phyloP scores from a whole-genome alignment of 2,888 invertebrate species.

The Ditylenchus weischeri region DNA sequence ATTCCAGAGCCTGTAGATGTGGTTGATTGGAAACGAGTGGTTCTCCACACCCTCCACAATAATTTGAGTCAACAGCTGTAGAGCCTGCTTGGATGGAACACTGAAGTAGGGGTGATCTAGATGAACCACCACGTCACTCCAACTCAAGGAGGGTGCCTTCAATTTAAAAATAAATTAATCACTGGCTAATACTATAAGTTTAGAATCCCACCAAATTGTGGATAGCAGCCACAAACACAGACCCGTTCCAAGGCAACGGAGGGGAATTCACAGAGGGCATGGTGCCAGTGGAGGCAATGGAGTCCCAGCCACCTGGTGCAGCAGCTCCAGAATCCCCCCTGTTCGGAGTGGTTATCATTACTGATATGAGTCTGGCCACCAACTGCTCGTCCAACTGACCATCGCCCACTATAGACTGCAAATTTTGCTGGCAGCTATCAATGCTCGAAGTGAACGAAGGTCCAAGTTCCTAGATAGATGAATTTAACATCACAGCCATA shows the following conservation, averaged over 20 bases:
- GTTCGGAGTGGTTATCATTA: constrained; percentile 74
- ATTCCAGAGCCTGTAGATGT: constrained; percentile 86
- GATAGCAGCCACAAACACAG: constrained; percentile 84
- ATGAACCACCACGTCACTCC: constrained; percentile 87
- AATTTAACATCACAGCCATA: too few species aligned
- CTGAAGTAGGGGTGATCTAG: constrained; percentile 83
- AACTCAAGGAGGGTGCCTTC: constrained; percentile 66
- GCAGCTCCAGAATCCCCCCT: not conserved
- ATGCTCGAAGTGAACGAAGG: constrained; percentile 80
- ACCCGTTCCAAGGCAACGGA: constrained; percentile 80
- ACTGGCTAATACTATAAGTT: constrained; percentile 44
- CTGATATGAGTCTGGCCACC: constrained; percentile 78
- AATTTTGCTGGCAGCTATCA: constrained; percentile 84
- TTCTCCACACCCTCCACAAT: constrained; percentile 69
- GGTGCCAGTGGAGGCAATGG: constrained; percentile 15
- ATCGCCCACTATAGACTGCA: constrained; percentile 75
- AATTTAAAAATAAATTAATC: not conserved
- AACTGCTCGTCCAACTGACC: constrained; percentile 72
- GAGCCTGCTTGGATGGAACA: constrained; percentile 79
- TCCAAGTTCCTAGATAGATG: constrained; percentile 76
- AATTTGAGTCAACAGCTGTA: constrained; percentile 78
- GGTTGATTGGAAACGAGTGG: constrained; percentile 72
- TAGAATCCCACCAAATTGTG: constrained; percentile 72
- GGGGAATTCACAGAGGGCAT: not conserved
- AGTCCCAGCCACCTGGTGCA: constrained; percentile 4